Conservation (phyloP, 1,140 invertebrate species). For the Aphelenchoides besseyi region DNA sequence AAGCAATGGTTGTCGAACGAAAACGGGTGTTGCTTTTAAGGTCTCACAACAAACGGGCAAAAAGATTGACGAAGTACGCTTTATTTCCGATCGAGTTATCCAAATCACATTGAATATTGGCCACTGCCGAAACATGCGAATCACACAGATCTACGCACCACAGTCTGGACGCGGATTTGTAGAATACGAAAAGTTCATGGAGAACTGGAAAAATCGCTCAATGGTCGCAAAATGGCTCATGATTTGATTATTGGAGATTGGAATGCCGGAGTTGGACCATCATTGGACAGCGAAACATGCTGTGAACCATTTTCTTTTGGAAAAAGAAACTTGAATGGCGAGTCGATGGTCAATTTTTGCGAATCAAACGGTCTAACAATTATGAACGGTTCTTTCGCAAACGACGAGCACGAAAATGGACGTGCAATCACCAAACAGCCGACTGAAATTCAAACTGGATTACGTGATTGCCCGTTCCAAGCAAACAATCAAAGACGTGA, state of each 20-base stretch:
- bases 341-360: neutral
- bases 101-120: neutral
- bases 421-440: neutral
- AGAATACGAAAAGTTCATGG: neutral
- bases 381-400: neutral
- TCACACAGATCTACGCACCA: neutral
- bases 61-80: neutral
- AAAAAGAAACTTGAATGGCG: neutral
- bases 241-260: neutral
- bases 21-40: neutral
- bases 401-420: neutral
- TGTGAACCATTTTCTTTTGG: neutral
- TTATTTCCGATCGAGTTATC: neutral
- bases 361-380: neutral
- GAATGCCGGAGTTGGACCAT: neutral
- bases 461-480: neutral
- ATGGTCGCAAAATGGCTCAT: neutral
- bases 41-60: neutral
- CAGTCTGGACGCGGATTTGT: neutral
- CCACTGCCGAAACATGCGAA: neutral
- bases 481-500: neutral
- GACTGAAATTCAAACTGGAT: neutral
- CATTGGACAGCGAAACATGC: neutral
- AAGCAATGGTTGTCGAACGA: neutral
- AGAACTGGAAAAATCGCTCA: neutral